Evolutionary conservation across 2,888 invertebrate species (phyloP), one percentile per base, ranked within the genome.

Genomic region (Cryptosula pallasiana): DNA sequence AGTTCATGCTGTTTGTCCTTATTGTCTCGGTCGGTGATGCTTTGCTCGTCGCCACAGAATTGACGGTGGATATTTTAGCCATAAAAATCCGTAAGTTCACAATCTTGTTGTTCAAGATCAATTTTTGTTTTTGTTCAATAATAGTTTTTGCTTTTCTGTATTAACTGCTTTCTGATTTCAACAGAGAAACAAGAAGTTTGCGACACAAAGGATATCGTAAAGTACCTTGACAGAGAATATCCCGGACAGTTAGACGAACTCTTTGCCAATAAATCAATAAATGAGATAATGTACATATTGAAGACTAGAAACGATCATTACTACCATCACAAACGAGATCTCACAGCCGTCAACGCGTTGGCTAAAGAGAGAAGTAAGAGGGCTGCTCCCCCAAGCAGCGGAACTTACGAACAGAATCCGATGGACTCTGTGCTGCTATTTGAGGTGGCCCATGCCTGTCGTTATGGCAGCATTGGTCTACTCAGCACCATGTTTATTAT

Each of bases 1-100:
- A 63, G 63, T 63, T 63, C 63, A 63, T 63, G 63, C 27, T 63
- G 63, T 63, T 63, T 63, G 63, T 63, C 2, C 32, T 63, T 20
- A 27, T 63, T n/a, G 63, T 63, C 27, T 63, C 63, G 5, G 63
- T 63, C 32, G 63, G 63, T 5, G 63, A 63, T 32, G 63, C 63
- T 5, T n/a, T 63, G 63, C 63, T 63, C 9, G 63, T 63, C 13
- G 63, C 63, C 34, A 63, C 63, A 32, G 63, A 63, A 32, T 32
- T 63, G 25, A 63, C 63, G 3, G 63, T 63, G 2, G 63, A 63
- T 34, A 63, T 63, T 34, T 32, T 63, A 32, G 63, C 63, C 27
- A 63, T 63, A 20, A 63, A 63, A 32, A 63, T 63, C 27, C 63
- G 63, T 63, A 63, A 63, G 63, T 63, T 9, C 16, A n/a, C 3